These are phyloP conservation scores for Phyllostomus hastatus DNA, from an alignment of 2,113 vertebrate genomes.

Conservation along the genomic window DNA sequence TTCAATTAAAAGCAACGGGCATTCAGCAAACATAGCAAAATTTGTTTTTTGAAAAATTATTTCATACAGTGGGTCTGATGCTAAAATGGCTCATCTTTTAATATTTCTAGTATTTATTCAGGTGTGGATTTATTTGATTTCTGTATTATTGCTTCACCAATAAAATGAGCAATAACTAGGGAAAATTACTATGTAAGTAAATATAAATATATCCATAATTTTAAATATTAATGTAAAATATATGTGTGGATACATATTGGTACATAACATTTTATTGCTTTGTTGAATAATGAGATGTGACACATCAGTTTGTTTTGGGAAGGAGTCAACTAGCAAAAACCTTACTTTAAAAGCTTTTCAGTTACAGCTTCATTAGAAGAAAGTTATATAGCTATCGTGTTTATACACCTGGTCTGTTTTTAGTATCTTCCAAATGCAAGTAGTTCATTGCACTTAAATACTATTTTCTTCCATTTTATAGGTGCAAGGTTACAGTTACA, in stretches of 20 bases:
- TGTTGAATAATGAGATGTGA: background rate
- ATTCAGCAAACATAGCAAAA: background rate
- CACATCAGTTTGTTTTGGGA: background rate
- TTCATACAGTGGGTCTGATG: background rate
- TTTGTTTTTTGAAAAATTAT: background rate
- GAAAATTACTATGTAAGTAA: background rate
- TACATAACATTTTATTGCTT: slow-evolving; percentile 14
- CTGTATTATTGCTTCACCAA: background rate
- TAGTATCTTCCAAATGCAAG: slow-evolving; percentile 27
- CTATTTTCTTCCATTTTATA: slow-evolving; percentile 23
- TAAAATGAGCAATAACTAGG: slow-evolving; percentile 1
- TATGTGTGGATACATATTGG: background rate
- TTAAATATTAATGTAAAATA: background rate
- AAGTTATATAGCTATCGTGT: background rate
- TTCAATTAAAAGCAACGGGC: background rate
- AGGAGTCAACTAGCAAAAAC: background rate
- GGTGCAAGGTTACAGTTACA: background rate
- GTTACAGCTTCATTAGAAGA: background rate
- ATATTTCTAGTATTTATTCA: background rate
- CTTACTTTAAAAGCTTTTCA: slow-evolving; percentile 25
- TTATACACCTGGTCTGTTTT: slow-evolving; percentile 5
- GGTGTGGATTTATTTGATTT: background rate
- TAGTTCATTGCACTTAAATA: slow-evolving; percentile 23
- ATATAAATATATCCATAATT: background rate
- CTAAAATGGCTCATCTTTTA: background rate